Evolutionary conservation across 2,113 vertebrate species (phyloP), one percentile per base, ranked within the genome.

Genomic region (Panthera tigris): DNA sequence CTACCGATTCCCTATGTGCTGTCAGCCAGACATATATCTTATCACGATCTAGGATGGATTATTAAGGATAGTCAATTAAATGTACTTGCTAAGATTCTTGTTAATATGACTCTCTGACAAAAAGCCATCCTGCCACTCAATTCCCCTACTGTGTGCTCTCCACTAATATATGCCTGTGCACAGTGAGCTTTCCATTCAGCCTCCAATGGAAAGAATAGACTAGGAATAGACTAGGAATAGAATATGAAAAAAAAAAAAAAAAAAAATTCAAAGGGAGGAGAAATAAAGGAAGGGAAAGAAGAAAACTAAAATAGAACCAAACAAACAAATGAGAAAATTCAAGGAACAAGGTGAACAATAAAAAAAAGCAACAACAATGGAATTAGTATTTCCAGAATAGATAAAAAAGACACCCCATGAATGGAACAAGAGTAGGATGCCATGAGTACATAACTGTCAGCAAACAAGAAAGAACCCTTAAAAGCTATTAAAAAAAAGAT

Each of bases 101-200:
- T n/a, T 19, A 39, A 36, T 11, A 57, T n/a, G 69, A 45, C 31
- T 57, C 55, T 23, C 5, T 57, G 41, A 69, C 76, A 55, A 39
- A 41, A 74, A 83, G 6, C 14, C 21, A 57, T 45, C 5, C 55
- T n/a, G 16, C 3, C 10, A 21, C 63, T 23, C 27, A 73, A 57
- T 6, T 1, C 10, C 6, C 25, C 25, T 25, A 18, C 63, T 29
- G 18, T 48, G 11, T 0, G 7, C 73, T 81, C 76, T 29, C 66
- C 33, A 66, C 9, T 12, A 14, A 36, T 0, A 4, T 16, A 27
- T 1, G 21, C 23, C 14, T 31, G 7, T 2, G 14, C 16, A 5
- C 5, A 73, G 15, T 9, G 21, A 79, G n/a, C 5, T 10, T 52
- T 45, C 63, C 63, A 78, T 7, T 69, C 9, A 80, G 65, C 8